Conservation (phyloP, 2,888 invertebrate species). For the Drosophila conformis region DNA sequence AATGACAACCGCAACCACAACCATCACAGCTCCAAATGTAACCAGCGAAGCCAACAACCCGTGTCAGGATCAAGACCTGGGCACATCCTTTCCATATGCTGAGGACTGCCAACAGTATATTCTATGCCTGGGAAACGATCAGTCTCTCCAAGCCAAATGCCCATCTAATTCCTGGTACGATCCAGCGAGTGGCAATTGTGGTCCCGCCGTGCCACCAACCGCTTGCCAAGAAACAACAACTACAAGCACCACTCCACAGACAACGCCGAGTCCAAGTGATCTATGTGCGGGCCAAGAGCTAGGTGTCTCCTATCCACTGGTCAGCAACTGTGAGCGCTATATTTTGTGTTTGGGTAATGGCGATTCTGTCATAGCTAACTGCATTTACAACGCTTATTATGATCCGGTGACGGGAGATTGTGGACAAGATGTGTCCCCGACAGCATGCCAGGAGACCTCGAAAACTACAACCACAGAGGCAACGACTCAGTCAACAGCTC, state of each 20-base stretch:
- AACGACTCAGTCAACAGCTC: not conserved
- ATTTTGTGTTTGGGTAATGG: conserved; percentile 63
- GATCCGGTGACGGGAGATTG: conserved; percentile 66
- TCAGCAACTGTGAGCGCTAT: conserved; percentile 61
- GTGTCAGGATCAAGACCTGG: conserved; percentile 25
- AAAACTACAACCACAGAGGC: not conserved
- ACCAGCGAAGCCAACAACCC: not conserved
- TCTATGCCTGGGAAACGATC: conserved; percentile 57
- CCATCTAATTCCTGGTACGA: conserved; percentile 66
- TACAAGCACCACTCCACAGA: conserved; percentile 30
- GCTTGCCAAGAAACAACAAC: conserved; percentile 49
- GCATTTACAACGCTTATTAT: conserved; percentile 65
- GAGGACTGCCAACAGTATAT: conserved; percentile 59
- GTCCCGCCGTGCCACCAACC: conserved; percentile 55
- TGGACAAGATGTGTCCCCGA: conserved; percentile 61
- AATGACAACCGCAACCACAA: not conserved
- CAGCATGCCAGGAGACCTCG: conserved; percentile 45
- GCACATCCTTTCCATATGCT: conserved; percentile 32
- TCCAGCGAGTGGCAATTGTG: conserved; percentile 62
- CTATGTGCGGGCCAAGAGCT: conserved; percentile 44
- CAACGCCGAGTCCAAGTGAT: conserved; percentile 27
- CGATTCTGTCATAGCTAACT: conserved; percentile 42
- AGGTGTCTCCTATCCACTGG: conserved; percentile 54
- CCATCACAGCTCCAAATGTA: not conserved
- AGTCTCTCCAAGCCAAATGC: conserved; percentile 48